A percentile compares a stretch with the other conserved stretches of the same genome.
Evolutionary conservation across 2,888 invertebrate genomes (phyloP).

Genomic region (Epirrhoe alternata): DNA sequence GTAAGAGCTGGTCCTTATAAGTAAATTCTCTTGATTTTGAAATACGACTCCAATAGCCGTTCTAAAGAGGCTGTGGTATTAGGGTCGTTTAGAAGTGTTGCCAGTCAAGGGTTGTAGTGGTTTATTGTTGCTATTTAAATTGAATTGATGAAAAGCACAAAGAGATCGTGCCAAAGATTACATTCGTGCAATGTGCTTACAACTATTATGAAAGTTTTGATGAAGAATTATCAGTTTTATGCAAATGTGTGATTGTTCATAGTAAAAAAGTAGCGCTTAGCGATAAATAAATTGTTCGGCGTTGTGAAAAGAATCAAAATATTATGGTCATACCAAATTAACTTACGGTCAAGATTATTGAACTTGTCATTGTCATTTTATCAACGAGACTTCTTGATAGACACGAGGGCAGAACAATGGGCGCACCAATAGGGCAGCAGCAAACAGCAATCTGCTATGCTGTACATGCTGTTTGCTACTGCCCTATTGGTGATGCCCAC

Average conservation of each 20-base stretch:
- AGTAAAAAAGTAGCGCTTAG: background rate
- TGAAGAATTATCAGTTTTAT: conserved; percentile 8
- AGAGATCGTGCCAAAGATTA: conserved; percentile 42
- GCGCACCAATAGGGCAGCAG: no score
- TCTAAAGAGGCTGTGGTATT: conserved; percentile 7
- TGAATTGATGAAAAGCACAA: conserved; percentile 41
- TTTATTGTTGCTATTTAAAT: conserved; percentile 42
- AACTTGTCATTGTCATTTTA: no score
- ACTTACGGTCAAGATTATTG: no score
- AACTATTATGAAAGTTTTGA: conserved; percentile 16
- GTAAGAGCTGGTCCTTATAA: no score
- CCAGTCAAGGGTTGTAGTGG: conserved; percentile 50
- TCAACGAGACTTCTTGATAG: no score
- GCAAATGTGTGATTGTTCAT: background rate
- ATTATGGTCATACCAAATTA: background rate
- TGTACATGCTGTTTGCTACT: no score
- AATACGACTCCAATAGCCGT: background rate
- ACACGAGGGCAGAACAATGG: no score
- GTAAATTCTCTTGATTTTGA: no score
- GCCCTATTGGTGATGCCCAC: no score
- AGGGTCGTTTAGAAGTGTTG: conserved; percentile 35
- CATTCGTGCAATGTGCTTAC: conserved; percentile 15
- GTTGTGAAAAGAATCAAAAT: background rate
- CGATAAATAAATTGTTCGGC: background rate
- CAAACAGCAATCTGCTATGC: no score